phyloP scores from a whole-genome alignment of 1,140 invertebrate genomes.

The Proctacanthus coquilletti region DNA sequence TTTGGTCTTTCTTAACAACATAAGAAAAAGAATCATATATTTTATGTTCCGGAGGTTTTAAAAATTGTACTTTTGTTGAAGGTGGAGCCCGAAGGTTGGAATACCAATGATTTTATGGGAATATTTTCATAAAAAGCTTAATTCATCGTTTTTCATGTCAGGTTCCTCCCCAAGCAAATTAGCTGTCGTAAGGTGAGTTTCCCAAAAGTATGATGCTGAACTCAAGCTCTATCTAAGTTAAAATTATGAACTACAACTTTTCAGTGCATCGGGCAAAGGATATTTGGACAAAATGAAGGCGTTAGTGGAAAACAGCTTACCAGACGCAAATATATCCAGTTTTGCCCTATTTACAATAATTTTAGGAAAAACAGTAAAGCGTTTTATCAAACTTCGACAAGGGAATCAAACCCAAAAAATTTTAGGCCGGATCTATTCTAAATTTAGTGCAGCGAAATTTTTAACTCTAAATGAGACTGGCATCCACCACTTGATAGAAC shows the following conservation, averaged over 20 bases:
- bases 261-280: background rate
- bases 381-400: constrained; percentile 5
- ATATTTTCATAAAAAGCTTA: constrained; percentile 22
- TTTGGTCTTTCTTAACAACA: background rate
- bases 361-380: constrained; percentile 15
- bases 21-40: background rate
- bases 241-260: background rate
- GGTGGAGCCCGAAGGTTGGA: constrained; percentile 13
- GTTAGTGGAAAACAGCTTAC: background rate
- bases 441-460: constrained; percentile 24
- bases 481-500: constrained; percentile 26
- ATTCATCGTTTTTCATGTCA: constrained; percentile 15
- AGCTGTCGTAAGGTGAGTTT: constrained; percentile 15
- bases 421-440: constrained; percentile 26
- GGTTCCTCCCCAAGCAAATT: constrained; percentile 11
- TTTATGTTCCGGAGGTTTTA: too few relatives aligned
- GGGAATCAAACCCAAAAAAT: constrained; percentile 17
- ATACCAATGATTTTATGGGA: constrained; percentile 25
- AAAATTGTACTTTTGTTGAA: background rate
- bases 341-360: constrained; percentile 19
- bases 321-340: constrained; percentile 22
- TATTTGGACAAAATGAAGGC: constrained; percentile 3
- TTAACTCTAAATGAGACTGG: constrained; percentile 23
- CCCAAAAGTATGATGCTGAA: too few relatives aligned
- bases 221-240: background rate